Evolutionary conservation across 2,113 vertebrate genomes (phyloP).

Genomic region (Gallinago undulata): DNA sequence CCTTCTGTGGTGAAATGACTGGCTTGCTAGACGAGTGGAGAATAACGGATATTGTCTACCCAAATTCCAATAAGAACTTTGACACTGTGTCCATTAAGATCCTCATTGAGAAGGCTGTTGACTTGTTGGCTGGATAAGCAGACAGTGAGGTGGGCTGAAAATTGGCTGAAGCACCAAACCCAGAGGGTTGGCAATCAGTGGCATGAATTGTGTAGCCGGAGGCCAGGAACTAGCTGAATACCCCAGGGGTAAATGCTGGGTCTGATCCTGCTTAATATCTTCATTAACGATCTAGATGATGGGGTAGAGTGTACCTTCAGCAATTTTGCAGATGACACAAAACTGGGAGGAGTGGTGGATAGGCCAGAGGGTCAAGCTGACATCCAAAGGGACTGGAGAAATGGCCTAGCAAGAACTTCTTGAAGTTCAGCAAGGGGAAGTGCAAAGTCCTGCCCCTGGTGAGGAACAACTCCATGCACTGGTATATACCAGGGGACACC

Average conservation of each 20-base stretch:
- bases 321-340: neutral
- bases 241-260: neutral
- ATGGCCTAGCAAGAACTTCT: neutral
- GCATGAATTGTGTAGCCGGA: neutral
- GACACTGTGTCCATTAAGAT: neutral
- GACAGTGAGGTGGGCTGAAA: neutral
- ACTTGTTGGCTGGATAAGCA: neutral
- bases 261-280: neutral
- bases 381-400: neutral
- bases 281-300: neutral
- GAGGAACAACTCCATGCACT: neutral
- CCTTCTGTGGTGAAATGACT: neutral
- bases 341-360: neutral
- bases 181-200: neutral
- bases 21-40: neutral
- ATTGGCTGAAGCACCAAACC: neutral
- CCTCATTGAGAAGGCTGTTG: neutral
- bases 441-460: neutral
- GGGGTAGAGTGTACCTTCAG: neutral
- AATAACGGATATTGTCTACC: neutral
- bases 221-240: neutral
- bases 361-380: neutral
- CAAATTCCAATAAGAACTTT: neutral
- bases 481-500: neutral
- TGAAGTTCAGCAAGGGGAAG: neutral